Percentiles rank a stretch among this genome's conserved stretches.
These are phyloP conservation scores for Acronicta alni DNA, from an alignment of 2,888 invertebrate species.

Conservation along the genomic window DNA sequence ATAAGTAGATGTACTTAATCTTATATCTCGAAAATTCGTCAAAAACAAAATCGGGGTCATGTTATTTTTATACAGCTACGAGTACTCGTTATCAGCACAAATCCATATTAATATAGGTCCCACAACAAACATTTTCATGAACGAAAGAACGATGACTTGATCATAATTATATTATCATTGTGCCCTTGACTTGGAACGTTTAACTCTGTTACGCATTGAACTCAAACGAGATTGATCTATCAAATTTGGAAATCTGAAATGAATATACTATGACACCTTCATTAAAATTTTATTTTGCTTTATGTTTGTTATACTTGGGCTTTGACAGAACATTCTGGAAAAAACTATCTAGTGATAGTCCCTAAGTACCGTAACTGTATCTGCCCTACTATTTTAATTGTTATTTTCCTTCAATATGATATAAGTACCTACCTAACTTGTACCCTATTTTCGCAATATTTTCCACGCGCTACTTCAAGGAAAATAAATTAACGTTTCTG, in stretches of 20 bases:
- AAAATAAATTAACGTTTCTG: not conserved
- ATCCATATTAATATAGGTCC: constrained; percentile 41
- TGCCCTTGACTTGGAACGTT: constrained; percentile 35
- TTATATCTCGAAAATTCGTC: constrained; percentile 15
- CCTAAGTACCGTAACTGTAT: no score
- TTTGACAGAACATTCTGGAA: no score
- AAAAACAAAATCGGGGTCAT: constrained; percentile 31
- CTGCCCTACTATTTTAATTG: no score
- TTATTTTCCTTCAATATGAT: no score
- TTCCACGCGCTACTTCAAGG: no score
- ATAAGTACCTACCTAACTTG: no score
- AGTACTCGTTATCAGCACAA: constrained; percentile 25
- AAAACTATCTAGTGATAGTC: no score
- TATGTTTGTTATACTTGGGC: no score
- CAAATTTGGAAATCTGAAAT: constrained; percentile 9
- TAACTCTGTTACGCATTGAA: constrained; percentile 24
- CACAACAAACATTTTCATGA: constrained; percentile 17
- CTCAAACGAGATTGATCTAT: constrained; percentile 9
- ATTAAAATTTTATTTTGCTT: no score
- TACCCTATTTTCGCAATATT: no score
- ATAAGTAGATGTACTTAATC: no score
- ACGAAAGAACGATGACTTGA: constrained; percentile 17
- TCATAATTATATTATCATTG: constrained; percentile 26
- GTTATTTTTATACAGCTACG: constrained; percentile 8
- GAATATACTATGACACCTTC: constrained; percentile 15